Evolutionary conservation across 2,888 invertebrate species (phyloP), one percentile per base, ranked within the genome.

Genomic region (Heliconius sara): DNA sequence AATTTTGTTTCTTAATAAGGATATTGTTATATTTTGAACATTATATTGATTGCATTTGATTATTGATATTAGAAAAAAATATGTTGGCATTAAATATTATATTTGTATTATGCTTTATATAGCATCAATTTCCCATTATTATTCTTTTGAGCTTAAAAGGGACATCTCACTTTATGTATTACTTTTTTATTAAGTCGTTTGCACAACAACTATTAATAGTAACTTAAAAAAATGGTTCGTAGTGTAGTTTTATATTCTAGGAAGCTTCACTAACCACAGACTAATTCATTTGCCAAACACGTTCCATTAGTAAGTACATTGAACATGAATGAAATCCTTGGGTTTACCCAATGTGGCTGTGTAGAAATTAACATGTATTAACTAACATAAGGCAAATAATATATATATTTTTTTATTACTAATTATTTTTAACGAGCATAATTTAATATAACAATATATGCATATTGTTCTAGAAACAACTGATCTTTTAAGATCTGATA

Each of bases 401-500:
- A 60, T 68, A 63, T 16, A 52, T 34, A 39, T 10, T 25, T 10
- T 10, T 25, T 39, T 39, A 30, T 39, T 13, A 9, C 2, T n/a
- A 63, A 63, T 63, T 52, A 25, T 9, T 74, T 74, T 25, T 75
- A 66, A 65, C 25, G 22, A 65, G 22, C 1, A 5, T 6, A 65
- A 47, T 66, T 65, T 63, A 75, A 65, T n/a, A n/a, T n/a, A n/a
- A n/a, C n/a, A n/a, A n/a, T n/a, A n/a, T n/a, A n/a, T 66, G 30
- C 30, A 81, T 83, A 80, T 78, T 81, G 84, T 89, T 88, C 88
- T 90, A 89, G 88, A 91, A 90, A 89, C 89, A 87, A 89, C 88
- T 89, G 91, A 91, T 92, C 90, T 90, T 92, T 90, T 88, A 91
- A 89, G 89, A 94, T 92, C 91, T 90, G 91, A 92, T 92, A 92